phyloP scores from a whole-genome alignment of 2,888 invertebrate species.

The Diplazon laetatorius region DNA sequence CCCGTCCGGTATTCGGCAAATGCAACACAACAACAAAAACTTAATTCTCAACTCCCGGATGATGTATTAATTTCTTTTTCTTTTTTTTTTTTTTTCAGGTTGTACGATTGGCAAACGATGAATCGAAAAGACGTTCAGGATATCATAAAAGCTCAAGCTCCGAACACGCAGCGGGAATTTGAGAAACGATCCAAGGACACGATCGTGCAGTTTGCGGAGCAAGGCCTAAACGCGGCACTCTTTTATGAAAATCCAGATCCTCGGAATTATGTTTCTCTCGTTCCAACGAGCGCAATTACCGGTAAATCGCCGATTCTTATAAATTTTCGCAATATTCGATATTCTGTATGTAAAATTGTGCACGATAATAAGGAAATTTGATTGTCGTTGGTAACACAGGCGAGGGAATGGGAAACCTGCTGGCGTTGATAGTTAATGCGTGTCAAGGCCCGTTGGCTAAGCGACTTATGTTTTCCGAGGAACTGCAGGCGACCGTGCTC shows the following conservation, averaged over 20 bases:
- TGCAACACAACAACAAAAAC: too few species aligned
- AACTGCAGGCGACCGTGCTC: slow-evolving; percentile 93
- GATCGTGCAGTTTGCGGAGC: slow-evolving; percentile 96
- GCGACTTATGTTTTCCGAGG: slow-evolving; percentile 95
- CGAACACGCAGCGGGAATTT: slow-evolving; percentile 96
- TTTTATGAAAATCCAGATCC: slow-evolving; percentile 98
- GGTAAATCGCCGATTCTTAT: slow-evolving; percentile 72
- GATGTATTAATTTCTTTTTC: too few species aligned
- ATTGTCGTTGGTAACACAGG: slow-evolving; percentile 83
- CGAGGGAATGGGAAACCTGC: slow-evolving; percentile 99
- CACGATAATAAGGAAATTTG: too few species aligned
- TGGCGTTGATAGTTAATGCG: slow-evolving; percentile 95
- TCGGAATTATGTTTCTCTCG: slow-evolving; percentile 95
- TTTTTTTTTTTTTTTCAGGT: slow-evolving; percentile 77
- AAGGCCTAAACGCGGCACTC: slow-evolving; percentile 96
- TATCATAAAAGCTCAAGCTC: slow-evolving; percentile 93
- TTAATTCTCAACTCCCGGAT: too few species aligned
- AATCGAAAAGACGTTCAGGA: slow-evolving; percentile 95
- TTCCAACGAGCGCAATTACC: slow-evolving; percentile 98
- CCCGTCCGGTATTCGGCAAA: too few species aligned
- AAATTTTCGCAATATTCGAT: too few species aligned
- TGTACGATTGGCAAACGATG: slow-evolving; percentile 98
- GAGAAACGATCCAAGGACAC: slow-evolving; percentile 94
- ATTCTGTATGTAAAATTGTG: too few species aligned
- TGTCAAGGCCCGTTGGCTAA: slow-evolving; percentile 95